Base-by-base conservation (phyloP, 2,888 invertebrate species). In the Pterostichus madidus region DNA sequence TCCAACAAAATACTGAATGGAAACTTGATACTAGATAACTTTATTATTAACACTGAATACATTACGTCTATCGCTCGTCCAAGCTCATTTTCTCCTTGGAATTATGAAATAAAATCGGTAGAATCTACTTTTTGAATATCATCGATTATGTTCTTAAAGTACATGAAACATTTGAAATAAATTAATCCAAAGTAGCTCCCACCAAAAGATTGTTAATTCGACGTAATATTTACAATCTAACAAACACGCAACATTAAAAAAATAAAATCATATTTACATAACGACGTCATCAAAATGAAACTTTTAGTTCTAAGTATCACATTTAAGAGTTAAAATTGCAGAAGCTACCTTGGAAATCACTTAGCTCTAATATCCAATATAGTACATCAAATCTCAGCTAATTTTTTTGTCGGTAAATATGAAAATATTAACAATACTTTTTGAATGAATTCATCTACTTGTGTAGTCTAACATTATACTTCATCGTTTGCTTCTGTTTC, bases 391-490 rank as follows among this genome's bases (percentile, higher is more conserved):
- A 56, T 56, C 24, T 52, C 52, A 52, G 10, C 52, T 52, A 52
- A 52, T 13, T 13, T 52, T 52, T 39, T 39, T 39, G 39, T 39
- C 39, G 39, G 8, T 39, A 39, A 11, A 56, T 56, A 56, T 17
- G 56, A 56, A 46, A 53, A 76, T 32, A 76, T 53, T 75, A 75
- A 75, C 75, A 75, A 75, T 49, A 11, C n/a, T 24, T 39, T 44
- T 52, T 75, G 71, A 31, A 17, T 64, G 49, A 32, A 32, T 52
- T 75, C 75, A 76, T 53, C 35, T 76, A 76, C 13, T 24, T 44
- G 24, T 44, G 15, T n/a, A 32, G 31, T 35, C 68, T 39, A 39
- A 61, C 31, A 32, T 31, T 75, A 49, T 75, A 75, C 32, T 75
- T 52, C 49, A 8, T 7, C 75, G 10, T 75, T 71, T 39, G 68